These are phyloP conservation scores for Threskiornis aethiopicus DNA, from an alignment of 2,797 vertebrate species.

Conservation along the genomic window DNA sequence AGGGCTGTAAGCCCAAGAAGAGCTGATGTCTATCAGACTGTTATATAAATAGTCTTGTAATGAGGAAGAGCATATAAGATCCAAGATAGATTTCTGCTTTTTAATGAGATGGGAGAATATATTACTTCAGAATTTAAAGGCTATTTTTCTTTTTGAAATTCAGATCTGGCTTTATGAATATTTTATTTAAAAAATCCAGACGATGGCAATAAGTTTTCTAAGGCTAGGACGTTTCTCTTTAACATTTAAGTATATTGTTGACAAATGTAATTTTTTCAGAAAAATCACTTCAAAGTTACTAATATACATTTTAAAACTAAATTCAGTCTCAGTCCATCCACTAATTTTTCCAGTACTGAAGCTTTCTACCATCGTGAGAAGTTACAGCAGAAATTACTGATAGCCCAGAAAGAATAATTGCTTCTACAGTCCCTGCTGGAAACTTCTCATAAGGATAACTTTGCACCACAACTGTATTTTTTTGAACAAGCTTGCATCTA, in stretches of 20 bases:
- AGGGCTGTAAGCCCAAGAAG: conserved; percentile 22
- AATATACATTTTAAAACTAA: neutral
- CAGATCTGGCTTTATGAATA: conserved; percentile 53
- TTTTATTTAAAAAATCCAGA: conserved; percentile 33
- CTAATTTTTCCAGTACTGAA: neutral
- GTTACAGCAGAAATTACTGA: neutral
- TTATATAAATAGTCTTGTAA: conserved; percentile 56
- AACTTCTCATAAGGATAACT: neutral
- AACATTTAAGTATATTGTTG: neutral
- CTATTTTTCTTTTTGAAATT: conserved; percentile 62
- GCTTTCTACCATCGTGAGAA: neutral
- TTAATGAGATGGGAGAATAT: conserved; percentile 54
- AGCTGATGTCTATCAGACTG: conserved; percentile 20
- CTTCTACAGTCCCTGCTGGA: neutral
- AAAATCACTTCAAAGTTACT: neutral
- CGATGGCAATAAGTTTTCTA: conserved; percentile 15
- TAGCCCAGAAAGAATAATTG: neutral
- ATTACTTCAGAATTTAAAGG: conserved; percentile 50
- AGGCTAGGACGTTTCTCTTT: neutral
- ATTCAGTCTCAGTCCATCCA: neutral
- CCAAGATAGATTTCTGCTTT: conserved; percentile 45
- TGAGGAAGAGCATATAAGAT: conserved; percentile 36
- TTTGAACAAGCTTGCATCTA: neutral
- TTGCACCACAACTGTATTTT: neutral
- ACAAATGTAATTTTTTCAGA: conserved; percentile 15